Conservation (phyloP, 2,113 vertebrate genomes). For the Zosterops japonicus region DNA sequence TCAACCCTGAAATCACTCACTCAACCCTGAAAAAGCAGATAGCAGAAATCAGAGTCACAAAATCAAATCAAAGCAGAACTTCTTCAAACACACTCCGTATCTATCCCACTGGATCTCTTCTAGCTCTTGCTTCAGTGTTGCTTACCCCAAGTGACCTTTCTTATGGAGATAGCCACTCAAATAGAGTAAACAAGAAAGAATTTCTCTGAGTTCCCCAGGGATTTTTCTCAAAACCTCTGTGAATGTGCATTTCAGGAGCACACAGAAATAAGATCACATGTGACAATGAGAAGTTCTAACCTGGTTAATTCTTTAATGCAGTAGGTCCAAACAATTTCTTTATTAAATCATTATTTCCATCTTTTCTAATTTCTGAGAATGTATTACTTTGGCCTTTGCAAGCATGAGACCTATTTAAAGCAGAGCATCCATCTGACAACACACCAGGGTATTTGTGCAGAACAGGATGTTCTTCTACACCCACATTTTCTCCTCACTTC, state of each 20-base stretch:
- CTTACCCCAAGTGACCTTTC: conserved; percentile 26
- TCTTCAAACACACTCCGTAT: background rate
- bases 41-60: background rate
- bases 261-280: background rate
- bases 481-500: conserved; percentile 56
- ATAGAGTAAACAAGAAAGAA: background rate
- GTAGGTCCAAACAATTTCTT: background rate
- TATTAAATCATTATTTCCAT: background rate
- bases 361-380: background rate
- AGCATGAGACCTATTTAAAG: conserved; percentile 61
- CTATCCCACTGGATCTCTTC: background rate
- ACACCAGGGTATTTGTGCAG: conserved; percentile 58
- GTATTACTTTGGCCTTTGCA: conserved; percentile 40
- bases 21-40: background rate
- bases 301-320: background rate
- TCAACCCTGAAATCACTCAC: background rate
- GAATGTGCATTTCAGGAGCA: background rate
- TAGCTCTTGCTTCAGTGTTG: background rate
- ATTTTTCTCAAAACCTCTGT: background rate
- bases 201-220: background rate
- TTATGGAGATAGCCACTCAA: background rate
- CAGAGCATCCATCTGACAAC: conserved; percentile 59
- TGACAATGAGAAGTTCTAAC: background rate
- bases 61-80: background rate
- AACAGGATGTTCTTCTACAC: conserved; percentile 66